Evolutionary conservation across 2,888 invertebrate genomes (phyloP).

Genomic region (Plagodis dolabraria): DNA sequence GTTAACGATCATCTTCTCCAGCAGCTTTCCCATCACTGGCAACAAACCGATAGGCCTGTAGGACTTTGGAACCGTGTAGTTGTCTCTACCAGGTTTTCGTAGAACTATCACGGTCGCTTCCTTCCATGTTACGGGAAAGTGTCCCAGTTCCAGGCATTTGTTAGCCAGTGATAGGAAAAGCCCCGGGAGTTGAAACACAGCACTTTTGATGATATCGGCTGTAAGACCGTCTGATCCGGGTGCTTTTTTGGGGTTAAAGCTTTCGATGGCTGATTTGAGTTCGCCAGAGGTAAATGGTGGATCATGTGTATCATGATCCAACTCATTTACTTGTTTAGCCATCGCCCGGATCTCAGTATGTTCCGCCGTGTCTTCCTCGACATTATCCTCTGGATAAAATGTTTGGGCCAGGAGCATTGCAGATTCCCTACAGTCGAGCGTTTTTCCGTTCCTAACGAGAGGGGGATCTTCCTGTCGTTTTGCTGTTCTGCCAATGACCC

Average conservation of each 20-base stretch:
- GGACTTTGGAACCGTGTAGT: constrained; percentile 1
- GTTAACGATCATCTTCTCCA: constrained; percentile 28
- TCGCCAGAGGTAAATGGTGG: no score
- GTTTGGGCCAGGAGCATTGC: no score
- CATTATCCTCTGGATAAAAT: no score
- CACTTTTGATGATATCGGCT: background rate
- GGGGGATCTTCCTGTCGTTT: no score
- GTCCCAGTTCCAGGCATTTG: constrained; percentile 1
- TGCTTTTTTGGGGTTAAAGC: constrained; percentile 4
- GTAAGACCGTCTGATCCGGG: constrained; percentile 11
- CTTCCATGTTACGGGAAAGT: constrained; percentile 8
- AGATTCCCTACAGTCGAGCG: no score
- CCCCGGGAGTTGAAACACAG: background rate
- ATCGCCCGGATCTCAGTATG: no score
- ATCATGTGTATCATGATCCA: no score
- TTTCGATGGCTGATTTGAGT: no score
- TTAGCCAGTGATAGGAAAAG: background rate
- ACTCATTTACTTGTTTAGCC: no score
- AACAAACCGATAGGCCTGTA: constrained; percentile 9
- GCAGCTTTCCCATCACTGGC: constrained; percentile 14
- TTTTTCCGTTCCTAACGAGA: no score
- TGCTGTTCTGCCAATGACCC: no score
- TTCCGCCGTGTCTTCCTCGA: no score
- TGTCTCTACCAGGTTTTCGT: constrained; percentile 1
- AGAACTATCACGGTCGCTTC: constrained; percentile 1